Evolutionary conservation across 2,888 invertebrate species (phyloP).

Genomic region (Strigamia maritima): DNA sequence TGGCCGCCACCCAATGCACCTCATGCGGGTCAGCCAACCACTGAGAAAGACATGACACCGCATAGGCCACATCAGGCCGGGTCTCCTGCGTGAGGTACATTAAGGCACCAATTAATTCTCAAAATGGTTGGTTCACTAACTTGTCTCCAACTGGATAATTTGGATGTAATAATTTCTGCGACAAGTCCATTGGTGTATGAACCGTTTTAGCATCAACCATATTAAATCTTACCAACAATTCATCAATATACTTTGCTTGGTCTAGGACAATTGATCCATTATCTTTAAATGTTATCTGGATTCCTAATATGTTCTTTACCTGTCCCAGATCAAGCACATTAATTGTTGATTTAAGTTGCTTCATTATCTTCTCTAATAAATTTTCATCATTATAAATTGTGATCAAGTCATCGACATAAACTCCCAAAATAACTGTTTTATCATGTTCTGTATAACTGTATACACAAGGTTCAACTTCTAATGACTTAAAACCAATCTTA

Average conservation of each 20-base stretch:
- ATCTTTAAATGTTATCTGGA: neutral
- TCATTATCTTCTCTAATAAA: neutral
- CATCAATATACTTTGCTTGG: neutral
- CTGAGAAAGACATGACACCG: constrained; percentile 44
- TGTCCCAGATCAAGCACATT: neutral
- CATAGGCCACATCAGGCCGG: constrained; percentile 45
- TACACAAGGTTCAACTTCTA: neutral
- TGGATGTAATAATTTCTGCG: neutral
- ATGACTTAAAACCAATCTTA: neutral
- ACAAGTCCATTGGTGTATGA: neutral
- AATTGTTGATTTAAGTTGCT: neutral
- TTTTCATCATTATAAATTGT: neutral
- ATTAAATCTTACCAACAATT: neutral
- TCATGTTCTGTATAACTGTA: neutral
- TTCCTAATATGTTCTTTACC: neutral
- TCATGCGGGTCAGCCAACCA: constrained; percentile 43
- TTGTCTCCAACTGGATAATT: neutral
- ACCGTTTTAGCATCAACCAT: neutral
- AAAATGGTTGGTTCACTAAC: constrained; percentile 38
- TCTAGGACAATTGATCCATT: neutral
- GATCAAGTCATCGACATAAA: neutral
- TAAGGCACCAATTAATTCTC: constrained; percentile 44
- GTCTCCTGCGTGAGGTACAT: constrained; percentile 44
- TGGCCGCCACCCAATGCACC: constrained; percentile 47
- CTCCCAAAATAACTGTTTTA: neutral